phyloP scores from a whole-genome alignment of 2,113 vertebrate species.

The Rhinolophus ferrumequinum region DNA sequence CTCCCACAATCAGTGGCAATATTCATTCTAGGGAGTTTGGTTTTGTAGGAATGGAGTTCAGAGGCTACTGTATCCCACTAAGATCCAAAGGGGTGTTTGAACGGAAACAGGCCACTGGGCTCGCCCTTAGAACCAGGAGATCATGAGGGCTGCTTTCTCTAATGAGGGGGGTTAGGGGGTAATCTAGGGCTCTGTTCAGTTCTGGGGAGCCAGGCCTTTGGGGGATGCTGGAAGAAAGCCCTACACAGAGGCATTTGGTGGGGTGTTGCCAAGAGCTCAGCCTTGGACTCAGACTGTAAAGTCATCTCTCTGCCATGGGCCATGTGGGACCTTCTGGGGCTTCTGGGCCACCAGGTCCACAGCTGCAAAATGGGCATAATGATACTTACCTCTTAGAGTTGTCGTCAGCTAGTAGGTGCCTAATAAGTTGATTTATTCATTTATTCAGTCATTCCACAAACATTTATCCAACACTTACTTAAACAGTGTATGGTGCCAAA shows the following conservation, averaged over 20 bases:
- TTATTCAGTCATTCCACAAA: neutral
- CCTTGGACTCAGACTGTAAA: neutral
- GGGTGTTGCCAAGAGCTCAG: neutral
- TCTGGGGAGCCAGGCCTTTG: neutral
- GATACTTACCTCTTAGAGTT: neutral
- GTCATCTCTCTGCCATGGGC: neutral
- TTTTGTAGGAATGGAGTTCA: constrained; percentile 62
- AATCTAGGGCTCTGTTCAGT: neutral
- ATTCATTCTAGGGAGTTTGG: constrained; percentile 15
- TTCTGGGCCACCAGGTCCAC: neutral
- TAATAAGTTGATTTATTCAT: neutral
- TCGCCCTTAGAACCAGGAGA: constrained; percentile 52
- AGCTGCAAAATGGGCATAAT: neutral
- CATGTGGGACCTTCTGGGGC: neutral
- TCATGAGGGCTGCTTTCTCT: constrained; percentile 25
- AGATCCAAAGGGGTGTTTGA: constrained; percentile 58
- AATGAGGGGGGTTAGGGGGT: neutral
- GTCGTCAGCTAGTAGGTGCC: neutral
- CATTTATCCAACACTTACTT: neutral
- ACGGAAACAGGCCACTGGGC: constrained; percentile 26
- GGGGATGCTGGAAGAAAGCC: neutral
- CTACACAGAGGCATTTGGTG: neutral
- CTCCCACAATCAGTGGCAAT: neutral
- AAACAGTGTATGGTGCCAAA: neutral
- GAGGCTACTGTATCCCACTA: neutral